Percentiles rank a stretch among this genome's conserved stretches.
phyloP scores from a whole-genome alignment of 2,888 invertebrate genomes.

The Bursaphelenchus okinawaensis region DNA sequence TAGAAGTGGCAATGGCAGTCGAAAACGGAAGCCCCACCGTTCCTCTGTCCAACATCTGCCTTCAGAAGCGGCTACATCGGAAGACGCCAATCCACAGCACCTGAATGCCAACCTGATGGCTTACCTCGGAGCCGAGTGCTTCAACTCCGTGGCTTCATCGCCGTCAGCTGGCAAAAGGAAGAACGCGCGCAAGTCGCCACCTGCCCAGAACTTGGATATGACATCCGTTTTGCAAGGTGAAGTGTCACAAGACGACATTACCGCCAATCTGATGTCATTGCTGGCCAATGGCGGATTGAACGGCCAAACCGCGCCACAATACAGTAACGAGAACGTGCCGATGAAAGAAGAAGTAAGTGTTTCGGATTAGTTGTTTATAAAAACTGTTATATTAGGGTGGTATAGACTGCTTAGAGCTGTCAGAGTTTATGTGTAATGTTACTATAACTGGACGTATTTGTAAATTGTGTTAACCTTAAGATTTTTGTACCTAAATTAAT shows the following conservation, averaged over 20 bases:
- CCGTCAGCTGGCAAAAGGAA: slow-evolving; percentile 7
- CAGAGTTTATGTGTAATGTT: too few species aligned
- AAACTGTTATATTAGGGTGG: too few species aligned
- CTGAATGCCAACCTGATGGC: not conserved
- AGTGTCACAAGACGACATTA: not conserved
- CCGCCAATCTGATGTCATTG: not conserved
- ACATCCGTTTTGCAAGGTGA: not conserved
- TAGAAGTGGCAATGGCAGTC: slow-evolving; percentile 4
- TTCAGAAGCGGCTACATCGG: not conserved
- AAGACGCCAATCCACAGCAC: not conserved
- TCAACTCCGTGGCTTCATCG: not conserved
- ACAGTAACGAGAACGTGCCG: not conserved
- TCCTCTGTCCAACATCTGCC: slow-evolving; percentile 22
- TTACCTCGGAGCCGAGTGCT: not conserved
- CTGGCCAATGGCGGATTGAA: not conserved
- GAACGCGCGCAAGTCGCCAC: slow-evolving; percentile 1
- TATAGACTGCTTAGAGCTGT: too few species aligned
- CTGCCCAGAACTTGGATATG: not conserved
- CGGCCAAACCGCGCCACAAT: not conserved
- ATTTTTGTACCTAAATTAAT: too few species aligned
- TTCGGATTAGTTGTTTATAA: too few species aligned
- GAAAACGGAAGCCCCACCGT: slow-evolving; percentile 16
- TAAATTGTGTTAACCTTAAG: too few species aligned
- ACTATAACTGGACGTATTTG: too few species aligned
- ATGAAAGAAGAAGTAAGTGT: not conserved